Evolutionary conservation across 53 echinoderm and acorn worm genomes (phyloP).

Genomic region (Luidia sarsii): DNA sequence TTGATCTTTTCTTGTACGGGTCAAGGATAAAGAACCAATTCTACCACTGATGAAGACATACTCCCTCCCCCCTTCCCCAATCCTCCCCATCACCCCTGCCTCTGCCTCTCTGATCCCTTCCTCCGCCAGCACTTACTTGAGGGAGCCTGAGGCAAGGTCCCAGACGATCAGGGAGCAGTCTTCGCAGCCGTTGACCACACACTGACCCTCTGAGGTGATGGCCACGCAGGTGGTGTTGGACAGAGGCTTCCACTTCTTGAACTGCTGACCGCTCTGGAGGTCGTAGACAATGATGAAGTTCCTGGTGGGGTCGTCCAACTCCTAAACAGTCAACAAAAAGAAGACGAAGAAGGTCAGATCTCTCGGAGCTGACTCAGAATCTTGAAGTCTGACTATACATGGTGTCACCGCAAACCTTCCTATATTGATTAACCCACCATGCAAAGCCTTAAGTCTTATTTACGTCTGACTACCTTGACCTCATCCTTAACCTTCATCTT

Average conservation of each 20-base stretch:
- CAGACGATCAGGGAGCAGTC: slow-evolving; percentile 83
- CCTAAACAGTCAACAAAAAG: slow-evolving; percentile 52
- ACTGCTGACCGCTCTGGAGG: slow-evolving; percentile 93
- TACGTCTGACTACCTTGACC: too few species aligned
- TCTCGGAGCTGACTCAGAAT: not conserved
- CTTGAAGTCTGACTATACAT: too few species aligned
- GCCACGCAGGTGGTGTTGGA: slow-evolving; percentile 93
- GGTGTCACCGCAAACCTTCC: too few species aligned
- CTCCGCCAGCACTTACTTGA: slow-evolving; percentile 94
- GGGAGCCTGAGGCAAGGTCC: slow-evolving; percentile 89
- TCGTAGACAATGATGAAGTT: slow-evolving; percentile 99
- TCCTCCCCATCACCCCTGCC: too few species aligned
- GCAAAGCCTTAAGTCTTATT: too few species aligned
- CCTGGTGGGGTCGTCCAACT: slow-evolving; percentile 80
- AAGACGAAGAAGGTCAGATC: not conserved
- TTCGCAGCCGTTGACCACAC: slow-evolving; percentile 94
- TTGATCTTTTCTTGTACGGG: too few species aligned
- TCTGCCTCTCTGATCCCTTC: too few species aligned
- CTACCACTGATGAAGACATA: too few species aligned
- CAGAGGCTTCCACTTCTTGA: slow-evolving; percentile 98
- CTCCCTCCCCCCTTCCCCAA: too few species aligned
- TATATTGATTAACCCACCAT: too few species aligned
- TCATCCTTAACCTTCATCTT: too few species aligned
- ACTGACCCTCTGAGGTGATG: slow-evolving; percentile 93
- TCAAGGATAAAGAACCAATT: too few species aligned